Evolutionary conservation across 2,797 vertebrate species (phyloP), one percentile per base, ranked within the genome.

Genomic region (Rhodeus uyekii): DNA sequence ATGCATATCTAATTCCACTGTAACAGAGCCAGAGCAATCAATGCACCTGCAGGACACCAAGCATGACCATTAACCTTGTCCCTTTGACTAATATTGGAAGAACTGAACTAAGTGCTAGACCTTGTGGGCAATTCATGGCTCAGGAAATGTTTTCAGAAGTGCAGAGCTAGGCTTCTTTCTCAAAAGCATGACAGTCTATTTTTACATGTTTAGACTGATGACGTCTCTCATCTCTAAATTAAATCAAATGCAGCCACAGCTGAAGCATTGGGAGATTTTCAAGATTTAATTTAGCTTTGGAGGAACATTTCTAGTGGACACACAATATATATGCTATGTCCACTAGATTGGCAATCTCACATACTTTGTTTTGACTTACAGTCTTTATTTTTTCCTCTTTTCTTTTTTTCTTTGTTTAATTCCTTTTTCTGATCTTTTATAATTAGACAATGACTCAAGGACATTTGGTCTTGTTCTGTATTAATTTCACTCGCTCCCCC

Each of bases 371-470:
- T 68, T 42, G 18, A 67, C 48, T 13, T 55, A 7, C 18, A 7
- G 2, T 16, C 8, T 16, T 4, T 1, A 7, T 22, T 5, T 55
- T 27, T 58, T 14, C 22, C 18, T 38, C 32, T 27, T 13, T 14
- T 14, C 5, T 72, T 50, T 4, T 34, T 12, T 2, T 32, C 3
- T 0, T 22, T 24, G 19, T 63, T 19, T 18, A 19, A 19, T 63
- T 63, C 8, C 22, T 12, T 60, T 39, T 60, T 75, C 53, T 19
- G 16, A 42, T 75, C 9, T 75, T 60, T 60, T 22, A 58, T 80
- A 46, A 80, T 80, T 60, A 80, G 65, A 53, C 53, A 71, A 18
- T 69, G 27, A 27, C 78, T 71, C 65, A 60, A 80, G 65, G 65
- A 34, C 77, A 58, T 24, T 65, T 78, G 44, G 5, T 55, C 29